These are phyloP conservation scores for Calycopis cecrops DNA, from an alignment of 1,140 invertebrate species.

Conservation along the genomic window DNA sequence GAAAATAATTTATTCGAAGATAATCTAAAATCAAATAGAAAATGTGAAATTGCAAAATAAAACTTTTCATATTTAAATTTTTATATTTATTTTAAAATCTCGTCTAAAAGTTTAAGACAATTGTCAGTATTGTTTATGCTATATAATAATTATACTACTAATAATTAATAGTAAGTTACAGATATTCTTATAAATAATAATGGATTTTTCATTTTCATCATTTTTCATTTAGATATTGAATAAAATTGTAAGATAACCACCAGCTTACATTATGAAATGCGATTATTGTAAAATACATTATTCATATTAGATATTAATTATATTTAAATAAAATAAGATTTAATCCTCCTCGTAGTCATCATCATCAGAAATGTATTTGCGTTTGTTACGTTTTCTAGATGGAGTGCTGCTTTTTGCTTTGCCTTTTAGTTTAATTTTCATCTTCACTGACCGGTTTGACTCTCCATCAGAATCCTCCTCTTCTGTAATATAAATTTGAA, in stretches of 20 bases:
- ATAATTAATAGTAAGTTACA: conserved; percentile 10
- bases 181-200: background rate
- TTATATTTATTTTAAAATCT: conserved; percentile 7
- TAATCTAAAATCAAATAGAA: background rate
- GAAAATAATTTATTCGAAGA: conserved; percentile 20
- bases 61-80: background rate
- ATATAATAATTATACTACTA: conserved; percentile 3
- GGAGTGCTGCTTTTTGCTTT: conserved; percentile 60
- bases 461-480: conserved; percentile 70
- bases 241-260: background rate
- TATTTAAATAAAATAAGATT: conserved; percentile 22
- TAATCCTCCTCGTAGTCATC: conserved; percentile 73
- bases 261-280: conserved; percentile 8
- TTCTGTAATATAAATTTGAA: conserved; percentile 36
- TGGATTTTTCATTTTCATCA: background rate
- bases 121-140: background rate
- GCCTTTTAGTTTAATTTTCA: conserved; percentile 71
- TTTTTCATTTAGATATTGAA: conserved; percentile 8
- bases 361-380: conserved; percentile 70
- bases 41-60: background rate
- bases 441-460: conserved; percentile 70
- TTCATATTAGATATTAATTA: conserved; percentile 15
- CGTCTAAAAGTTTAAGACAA: conserved; percentile 6
- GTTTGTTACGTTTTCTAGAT: conserved; percentile 59
- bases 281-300: conserved; percentile 11